Conservation (phyloP, 1,140 invertebrate genomes). For the Kradibia gibbosae region DNA sequence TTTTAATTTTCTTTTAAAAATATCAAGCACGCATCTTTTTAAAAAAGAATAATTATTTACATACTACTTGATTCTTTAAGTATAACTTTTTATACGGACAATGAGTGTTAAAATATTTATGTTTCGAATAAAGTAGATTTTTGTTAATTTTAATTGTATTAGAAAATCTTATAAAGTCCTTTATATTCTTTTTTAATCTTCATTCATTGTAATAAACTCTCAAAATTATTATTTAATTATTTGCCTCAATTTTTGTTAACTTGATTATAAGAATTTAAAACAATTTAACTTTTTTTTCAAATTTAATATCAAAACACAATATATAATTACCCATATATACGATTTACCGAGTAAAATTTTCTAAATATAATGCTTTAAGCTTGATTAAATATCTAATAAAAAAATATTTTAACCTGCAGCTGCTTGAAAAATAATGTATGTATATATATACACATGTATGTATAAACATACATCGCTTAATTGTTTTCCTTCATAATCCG, state of each 20-base stretch:
- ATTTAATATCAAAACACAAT: background rate
- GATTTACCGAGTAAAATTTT: conserved; percentile 19
- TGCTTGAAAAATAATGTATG: conserved; percentile 44
- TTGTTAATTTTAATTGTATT: conserved; percentile 32
- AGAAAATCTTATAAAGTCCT: background rate
- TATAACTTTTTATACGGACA: background rate
- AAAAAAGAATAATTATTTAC: background rate
- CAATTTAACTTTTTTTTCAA: background rate
- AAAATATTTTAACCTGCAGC: conserved; percentile 43
- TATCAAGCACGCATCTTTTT: background rate
- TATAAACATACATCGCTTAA: conserved; percentile 42
- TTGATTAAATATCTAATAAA: conserved; percentile 32
- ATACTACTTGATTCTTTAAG: conserved; percentile 22
- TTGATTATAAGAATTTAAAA: background rate
- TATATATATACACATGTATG: conserved; percentile 46
- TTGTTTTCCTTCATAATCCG: conserved; percentile 41
- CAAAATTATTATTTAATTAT: conserved; percentile 13
- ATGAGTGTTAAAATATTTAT: conserved; percentile 25
- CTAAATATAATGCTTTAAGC: conserved; percentile 30
- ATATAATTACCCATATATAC: background rate
- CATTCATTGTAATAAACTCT: background rate
- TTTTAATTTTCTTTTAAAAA: background rate
- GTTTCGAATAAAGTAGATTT: conserved; percentile 12
- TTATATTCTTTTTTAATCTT: background rate
- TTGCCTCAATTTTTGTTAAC: background rate